Percentiles rank a stretch among this genome's conserved stretches.
Conservation (phyloP, 2,797 vertebrate species). For the Pipistrellus kuhlii region DNA sequence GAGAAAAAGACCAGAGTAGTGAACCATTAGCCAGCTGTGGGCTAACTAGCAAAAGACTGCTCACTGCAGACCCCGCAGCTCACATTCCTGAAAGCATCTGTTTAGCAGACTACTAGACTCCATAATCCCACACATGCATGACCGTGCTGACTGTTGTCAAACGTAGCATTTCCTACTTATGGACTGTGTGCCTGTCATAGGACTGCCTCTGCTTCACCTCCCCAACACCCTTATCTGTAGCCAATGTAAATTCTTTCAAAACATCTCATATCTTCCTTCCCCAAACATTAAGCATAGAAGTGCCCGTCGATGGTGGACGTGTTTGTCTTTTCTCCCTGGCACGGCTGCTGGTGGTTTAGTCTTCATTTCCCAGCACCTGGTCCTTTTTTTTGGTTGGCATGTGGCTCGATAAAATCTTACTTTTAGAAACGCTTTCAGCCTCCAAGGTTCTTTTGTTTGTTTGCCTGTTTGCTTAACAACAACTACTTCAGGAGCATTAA, state of each 20-base stretch:
- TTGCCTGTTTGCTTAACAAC: background rate
- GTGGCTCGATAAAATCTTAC: background rate
- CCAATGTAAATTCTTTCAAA: background rate
- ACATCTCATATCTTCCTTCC: background rate
- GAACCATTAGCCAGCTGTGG: background rate
- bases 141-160: background rate
- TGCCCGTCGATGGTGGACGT: background rate
- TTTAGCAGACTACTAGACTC: background rate
- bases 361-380: background rate
- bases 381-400: background rate
- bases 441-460: background rate
- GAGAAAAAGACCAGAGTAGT: background rate
- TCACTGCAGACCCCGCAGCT: no score
- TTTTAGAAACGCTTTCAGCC: background rate
- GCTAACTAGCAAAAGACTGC: background rate
- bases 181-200: no score
- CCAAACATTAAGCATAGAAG: background rate
- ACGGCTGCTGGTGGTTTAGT: background rate
- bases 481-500: constrained; percentile 2
- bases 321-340: background rate
- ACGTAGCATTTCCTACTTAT: background rate
- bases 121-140: background rate
- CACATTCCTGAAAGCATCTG: background rate
- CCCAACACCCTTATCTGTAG: background rate
- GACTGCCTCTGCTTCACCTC: no score